A percentile compares a stretch with the other conserved stretches of the same genome.
phyloP scores from a whole-genome alignment of 2,797 vertebrate genomes.

The Poecile montanus region DNA sequence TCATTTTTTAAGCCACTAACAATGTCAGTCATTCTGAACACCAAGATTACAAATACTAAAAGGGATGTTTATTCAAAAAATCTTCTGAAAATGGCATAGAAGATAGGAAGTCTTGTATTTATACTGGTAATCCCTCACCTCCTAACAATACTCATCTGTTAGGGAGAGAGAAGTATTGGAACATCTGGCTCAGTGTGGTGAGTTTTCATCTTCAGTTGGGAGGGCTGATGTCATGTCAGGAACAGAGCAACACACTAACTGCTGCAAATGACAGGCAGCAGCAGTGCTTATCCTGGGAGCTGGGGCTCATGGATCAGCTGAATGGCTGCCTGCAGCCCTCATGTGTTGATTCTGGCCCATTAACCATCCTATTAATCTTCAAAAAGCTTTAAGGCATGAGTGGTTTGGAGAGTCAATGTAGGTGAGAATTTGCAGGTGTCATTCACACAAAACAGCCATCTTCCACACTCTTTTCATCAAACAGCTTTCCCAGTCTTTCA shows the following conservation, averaged over 20 bases:
- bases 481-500: not conserved
- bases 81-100: not conserved
- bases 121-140: slow-evolving; percentile 23
- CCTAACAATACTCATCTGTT: slow-evolving; percentile 38
- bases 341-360: slow-evolving; percentile 58
- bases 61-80: slow-evolving; percentile 26
- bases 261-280: slow-evolving; percentile 33
- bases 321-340: slow-evolving; percentile 15
- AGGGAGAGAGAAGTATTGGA: slow-evolving; percentile 4
- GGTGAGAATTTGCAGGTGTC: slow-evolving; percentile 62
- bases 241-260: slow-evolving; percentile 22
- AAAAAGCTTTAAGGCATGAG: slow-evolving; percentile 27
- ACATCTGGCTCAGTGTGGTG: slow-evolving; percentile 50
- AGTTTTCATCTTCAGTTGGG: slow-evolving; percentile 51
- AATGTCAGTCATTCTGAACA: not conserved
- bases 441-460: slow-evolving; percentile 26
- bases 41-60: not conserved
- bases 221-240: slow-evolving; percentile 48
- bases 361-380: slow-evolving; percentile 55
- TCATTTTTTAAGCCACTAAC: not conserved
- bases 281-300: slow-evolving; percentile 31
- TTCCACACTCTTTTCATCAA: slow-evolving; percentile 4
- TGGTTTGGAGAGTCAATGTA: slow-evolving; percentile 2
- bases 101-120: slow-evolving; percentile 47
- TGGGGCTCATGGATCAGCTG: not conserved